Percentiles rank a stretch among this genome's conserved stretches.
These are phyloP conservation scores for Branchinecta lynchi DNA, from an alignment of 1,140 invertebrate species.

Conservation along the genomic window DNA sequence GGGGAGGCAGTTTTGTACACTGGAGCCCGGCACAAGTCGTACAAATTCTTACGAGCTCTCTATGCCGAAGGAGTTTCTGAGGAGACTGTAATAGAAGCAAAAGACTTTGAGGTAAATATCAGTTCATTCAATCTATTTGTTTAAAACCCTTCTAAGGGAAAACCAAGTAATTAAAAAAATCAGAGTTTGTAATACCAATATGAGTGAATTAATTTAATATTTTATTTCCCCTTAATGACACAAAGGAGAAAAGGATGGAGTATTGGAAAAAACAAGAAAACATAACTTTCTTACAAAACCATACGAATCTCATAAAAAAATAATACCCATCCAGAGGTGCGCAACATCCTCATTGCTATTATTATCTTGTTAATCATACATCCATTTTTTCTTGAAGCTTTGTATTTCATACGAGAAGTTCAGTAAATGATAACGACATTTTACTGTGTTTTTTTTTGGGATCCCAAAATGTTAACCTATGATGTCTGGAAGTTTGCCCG, in stretches of 20 bases:
- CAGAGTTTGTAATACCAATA: slow-evolving; percentile 7
- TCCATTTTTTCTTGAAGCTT: too few species aligned
- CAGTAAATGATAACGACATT: too few species aligned
- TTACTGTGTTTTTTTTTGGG: too few species aligned
- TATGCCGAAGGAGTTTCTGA: slow-evolving; percentile 40
- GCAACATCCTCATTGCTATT: too few species aligned
- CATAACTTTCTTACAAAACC: neutral
- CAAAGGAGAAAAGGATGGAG: neutral
- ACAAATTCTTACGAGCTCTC: slow-evolving; percentile 48
- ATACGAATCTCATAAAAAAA: neutral
- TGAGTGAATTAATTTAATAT: neutral
- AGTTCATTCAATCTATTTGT: slow-evolving; percentile 50
- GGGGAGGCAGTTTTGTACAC: slow-evolving; percentile 71
- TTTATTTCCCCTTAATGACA: neutral
- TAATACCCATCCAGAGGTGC: neutral
- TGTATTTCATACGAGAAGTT: too few species aligned
- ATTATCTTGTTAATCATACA: too few species aligned
- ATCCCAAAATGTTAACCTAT: too few species aligned
- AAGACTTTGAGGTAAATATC: slow-evolving; percentile 27
- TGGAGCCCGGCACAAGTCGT: slow-evolving; percentile 46
- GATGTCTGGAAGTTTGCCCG: too few species aligned
- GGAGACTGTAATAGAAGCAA: slow-evolving; percentile 34
- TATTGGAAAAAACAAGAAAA: neutral
- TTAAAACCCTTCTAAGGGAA: slow-evolving; percentile 52
- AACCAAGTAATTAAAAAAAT: slow-evolving; percentile 25